Conservation (phyloP, 2,888 invertebrate species). For the Girardia tigrina region DNA sequence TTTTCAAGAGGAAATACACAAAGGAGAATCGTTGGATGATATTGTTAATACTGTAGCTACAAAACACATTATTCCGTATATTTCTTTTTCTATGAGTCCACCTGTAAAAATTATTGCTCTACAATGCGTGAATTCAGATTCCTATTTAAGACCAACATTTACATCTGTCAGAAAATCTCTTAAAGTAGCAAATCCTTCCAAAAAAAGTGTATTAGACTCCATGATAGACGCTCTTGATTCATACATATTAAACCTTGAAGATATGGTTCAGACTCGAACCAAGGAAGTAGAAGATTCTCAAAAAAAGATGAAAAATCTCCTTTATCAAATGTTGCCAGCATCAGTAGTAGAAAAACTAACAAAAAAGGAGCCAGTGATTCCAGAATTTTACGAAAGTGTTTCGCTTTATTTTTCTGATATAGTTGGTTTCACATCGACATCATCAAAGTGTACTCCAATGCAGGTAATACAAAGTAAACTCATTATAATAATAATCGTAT, state of each 20-base stretch:
- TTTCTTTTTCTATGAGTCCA: neutral
- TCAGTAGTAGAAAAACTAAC: constrained; percentile 40
- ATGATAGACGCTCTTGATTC: constrained; percentile 46
- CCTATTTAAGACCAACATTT: constrained; percentile 41
- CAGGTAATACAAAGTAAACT: no score
- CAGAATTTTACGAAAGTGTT: constrained; percentile 39
- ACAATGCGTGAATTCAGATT: constrained; percentile 34
- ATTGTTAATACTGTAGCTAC: neutral
- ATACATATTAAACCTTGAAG: constrained; percentile 43
- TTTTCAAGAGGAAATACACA: constrained; percentile 33
- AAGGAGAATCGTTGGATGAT: neutral
- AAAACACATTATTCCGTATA: neutral
- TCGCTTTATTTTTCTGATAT: constrained; percentile 40
- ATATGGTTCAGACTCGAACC: constrained; percentile 41
- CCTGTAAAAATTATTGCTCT: neutral
- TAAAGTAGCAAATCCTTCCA: constrained; percentile 39
- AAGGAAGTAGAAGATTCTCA: constrained; percentile 40
- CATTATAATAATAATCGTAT: no score
- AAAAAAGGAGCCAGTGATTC: constrained; percentile 38
- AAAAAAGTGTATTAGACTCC: constrained; percentile 44
- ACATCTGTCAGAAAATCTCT: constrained; percentile 41
- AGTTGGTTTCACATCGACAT: constrained; percentile 37
- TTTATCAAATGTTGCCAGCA: constrained; percentile 41
- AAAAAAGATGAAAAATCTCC: constrained; percentile 40
- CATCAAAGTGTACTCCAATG: constrained; percentile 35